Conservation (phyloP, 1,140 invertebrate genomes). For the Drosophila teissieri region DNA sequence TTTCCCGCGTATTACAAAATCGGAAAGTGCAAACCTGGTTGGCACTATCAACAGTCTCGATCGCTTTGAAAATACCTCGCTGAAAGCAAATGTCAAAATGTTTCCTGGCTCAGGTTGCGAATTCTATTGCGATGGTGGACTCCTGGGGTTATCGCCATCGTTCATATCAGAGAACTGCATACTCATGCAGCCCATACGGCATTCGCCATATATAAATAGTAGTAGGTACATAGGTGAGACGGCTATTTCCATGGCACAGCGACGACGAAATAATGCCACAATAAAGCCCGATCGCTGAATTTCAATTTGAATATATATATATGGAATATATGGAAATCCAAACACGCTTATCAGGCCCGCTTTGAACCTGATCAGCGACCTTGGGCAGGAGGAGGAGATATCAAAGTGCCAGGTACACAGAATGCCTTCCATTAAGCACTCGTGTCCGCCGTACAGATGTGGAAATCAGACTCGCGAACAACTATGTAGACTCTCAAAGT, state of each 20-base stretch:
- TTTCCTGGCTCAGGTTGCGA: conserved; percentile 65
- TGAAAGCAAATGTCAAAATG: conserved; percentile 64
- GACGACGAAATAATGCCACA: conserved; percentile 20
- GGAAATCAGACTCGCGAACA: conserved; percentile 12
- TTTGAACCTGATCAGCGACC: conserved; percentile 55
- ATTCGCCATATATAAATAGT: conserved; percentile 13
- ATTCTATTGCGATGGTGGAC: conserved; percentile 49
- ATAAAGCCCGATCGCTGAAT: conserved; percentile 14
- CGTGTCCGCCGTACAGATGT: conserved; percentile 14
- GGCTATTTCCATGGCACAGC: conserved; percentile 31
- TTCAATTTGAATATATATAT: conserved; percentile 11
- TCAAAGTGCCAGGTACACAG: conserved; percentile 47
- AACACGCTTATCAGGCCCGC: conserved; percentile 45
- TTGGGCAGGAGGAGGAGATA: conserved; percentile 38
- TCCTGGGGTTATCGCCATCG: conserved; percentile 52
- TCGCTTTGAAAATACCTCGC: not conserved
- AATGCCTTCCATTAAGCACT: conserved; percentile 11
- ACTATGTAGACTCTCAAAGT: conserved; percentile 61
- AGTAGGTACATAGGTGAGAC: conserved; percentile 13
- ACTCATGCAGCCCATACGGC: conserved; percentile 17
- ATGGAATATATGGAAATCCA: too few species aligned
- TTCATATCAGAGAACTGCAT: conserved; percentile 49
- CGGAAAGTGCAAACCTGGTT: not conserved
- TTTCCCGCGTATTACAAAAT: not conserved
- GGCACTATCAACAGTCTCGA: conserved; percentile 8